Conservation (phyloP, 2,113 vertebrate species). For the Amphiprion ocellaris region DNA sequence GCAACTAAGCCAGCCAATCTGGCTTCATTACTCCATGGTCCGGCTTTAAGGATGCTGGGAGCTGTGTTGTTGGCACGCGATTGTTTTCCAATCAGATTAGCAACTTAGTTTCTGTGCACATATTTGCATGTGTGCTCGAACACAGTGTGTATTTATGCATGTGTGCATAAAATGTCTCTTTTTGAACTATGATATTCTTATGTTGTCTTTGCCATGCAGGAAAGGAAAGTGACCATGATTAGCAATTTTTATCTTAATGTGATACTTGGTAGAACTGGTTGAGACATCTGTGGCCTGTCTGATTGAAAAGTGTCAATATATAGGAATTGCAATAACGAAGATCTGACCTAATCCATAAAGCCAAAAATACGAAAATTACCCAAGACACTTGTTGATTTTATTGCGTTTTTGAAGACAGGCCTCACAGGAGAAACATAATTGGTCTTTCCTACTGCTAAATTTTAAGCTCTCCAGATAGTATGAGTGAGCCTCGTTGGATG, state of each 20-base stretch:
- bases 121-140: conserved; percentile 6
- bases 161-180: not conserved
- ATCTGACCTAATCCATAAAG: not conserved
- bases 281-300: not conserved
- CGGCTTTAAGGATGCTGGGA: conserved; percentile 47
- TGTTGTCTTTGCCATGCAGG: conserved; percentile 41
- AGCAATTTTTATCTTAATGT: conserved; percentile 42
- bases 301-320: not conserved
- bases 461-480: conserved; percentile 26
- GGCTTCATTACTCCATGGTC: conserved; percentile 49
- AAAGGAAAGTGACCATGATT: conserved; percentile 37
- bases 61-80: conserved; percentile 48
- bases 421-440: conserved; percentile 12
- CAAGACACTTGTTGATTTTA: conserved; percentile 8
- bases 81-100: conserved; percentile 52
- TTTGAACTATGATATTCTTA: not conserved
- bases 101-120: conserved; percentile 27
- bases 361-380: not conserved
- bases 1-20: conserved; percentile 62
- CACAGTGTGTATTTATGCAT: not conserved
- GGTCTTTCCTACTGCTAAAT: conserved; percentile 12
- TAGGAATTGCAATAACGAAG: not conserved
- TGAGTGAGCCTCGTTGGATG: conserved; percentile 37
- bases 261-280: conserved; percentile 26
- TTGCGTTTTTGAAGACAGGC: not conserved